phyloP scores from a whole-genome alignment of 2,888 invertebrate species.

The Phlogophora meticulosa region DNA sequence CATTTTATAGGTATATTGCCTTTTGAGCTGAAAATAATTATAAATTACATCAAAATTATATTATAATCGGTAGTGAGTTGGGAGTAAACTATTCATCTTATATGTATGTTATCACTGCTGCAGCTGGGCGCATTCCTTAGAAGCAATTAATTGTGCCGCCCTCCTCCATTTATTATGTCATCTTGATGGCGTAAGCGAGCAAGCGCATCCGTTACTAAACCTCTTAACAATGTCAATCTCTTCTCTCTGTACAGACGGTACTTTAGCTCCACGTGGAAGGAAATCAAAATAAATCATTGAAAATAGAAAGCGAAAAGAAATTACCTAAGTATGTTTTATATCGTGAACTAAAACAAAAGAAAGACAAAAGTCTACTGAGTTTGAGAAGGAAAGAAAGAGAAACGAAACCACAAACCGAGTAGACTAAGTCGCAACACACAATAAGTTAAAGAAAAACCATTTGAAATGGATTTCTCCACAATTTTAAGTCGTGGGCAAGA shows the following conservation, averaged over 20 bases:
- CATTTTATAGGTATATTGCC: too few species aligned
- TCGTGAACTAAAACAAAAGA: neutral
- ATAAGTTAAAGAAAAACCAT: conserved; percentile 13
- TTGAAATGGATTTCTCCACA: conserved; percentile 19
- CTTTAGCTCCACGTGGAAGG: conserved; percentile 13
- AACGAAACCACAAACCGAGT: neutral
- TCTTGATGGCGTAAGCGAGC: conserved; percentile 77
- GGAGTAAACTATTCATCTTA: conserved; percentile 75
- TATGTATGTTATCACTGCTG: conserved; percentile 80
- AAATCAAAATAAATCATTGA: neutral
- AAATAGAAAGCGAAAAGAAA: too few species aligned
- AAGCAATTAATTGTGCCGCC: conserved; percentile 83
- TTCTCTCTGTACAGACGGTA: conserved; percentile 20
- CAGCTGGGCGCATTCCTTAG: conserved; percentile 83
- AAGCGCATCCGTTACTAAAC: conserved; percentile 70
- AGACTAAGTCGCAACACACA: neutral
- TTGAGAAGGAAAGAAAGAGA: neutral
- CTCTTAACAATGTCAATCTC: conserved; percentile 65
- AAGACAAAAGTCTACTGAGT: neutral
- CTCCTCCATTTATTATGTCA: conserved; percentile 83
- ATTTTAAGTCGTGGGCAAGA: conserved; percentile 14
- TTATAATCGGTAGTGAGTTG: conserved; percentile 12
- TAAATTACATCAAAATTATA: conserved; percentile 7
- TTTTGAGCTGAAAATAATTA: too few species aligned
- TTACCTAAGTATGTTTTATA: neutral